Base-by-base conservation (phyloP, 2,888 invertebrate species). In the Lobophora halterata region DNA sequence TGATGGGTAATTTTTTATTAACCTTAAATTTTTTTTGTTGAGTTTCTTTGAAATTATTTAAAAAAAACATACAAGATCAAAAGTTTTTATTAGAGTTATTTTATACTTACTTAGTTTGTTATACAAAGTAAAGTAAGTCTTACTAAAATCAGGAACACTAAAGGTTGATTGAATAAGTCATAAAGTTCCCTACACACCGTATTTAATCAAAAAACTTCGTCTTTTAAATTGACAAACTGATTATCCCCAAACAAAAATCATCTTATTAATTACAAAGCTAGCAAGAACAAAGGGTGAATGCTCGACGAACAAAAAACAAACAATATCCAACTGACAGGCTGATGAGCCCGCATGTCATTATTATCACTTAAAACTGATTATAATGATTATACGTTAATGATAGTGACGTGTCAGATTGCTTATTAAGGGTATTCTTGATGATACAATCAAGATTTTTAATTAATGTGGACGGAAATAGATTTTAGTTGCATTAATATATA, bases 291-390 rank as follows among this genome's bases (percentile, higher is more conserved):
- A 65, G 77, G 79, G 77, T 79, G 70, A 74, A 72, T 31, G 75
- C 47, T 63, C 75, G 62, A 61, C 58, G 64, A 71, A 62, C 65
- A 75, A 78, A 71, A 69, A 73, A 49, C 61, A 68, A 68, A 68
- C 76, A 79, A 63, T 65, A 29, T 11, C 39, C 25, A 10, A 13
- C 7, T 5, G 31, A 41, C 31, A 31, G 41, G 35, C 31, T 20
- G 37, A 26, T 19, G 24, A 18, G 13, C 37, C 37, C 43, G 37
- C 29, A 18, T 51, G 80, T 75, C 81, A 79, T 83, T 82, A 81
- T 71, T 74, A 77, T 74, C 81, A 82, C 78, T 85, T 81, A 80
- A 71, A 70, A 74, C 71, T 73, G 76, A 80, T 81, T 79, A 80
- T 63, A 61, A 60, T 17, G 17, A 17, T n/a, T n/a, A n/a, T n/a